These are phyloP conservation scores for Radopholus similis DNA, from an alignment of 1,140 invertebrate species.

Conservation along the genomic window DNA sequence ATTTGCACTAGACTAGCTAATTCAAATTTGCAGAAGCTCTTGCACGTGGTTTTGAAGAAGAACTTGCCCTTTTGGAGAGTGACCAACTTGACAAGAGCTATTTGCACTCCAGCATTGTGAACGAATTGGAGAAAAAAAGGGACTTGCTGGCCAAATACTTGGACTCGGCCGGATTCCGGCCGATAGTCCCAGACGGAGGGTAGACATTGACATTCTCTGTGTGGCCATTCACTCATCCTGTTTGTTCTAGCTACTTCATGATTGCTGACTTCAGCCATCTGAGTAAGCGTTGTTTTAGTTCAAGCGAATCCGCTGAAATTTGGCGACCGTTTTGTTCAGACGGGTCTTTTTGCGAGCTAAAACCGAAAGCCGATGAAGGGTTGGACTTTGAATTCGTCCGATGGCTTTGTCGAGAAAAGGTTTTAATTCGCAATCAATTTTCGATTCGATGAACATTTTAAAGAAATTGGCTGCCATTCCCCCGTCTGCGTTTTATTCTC, in stretches of 20 bases:
- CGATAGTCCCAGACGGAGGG: conserved; percentile 87
- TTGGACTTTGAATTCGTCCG: conserved; percentile 88
- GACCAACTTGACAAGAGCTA: conserved; percentile 72
- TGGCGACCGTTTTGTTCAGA: conserved; percentile 24
- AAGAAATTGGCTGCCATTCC: conserved; percentile 84
- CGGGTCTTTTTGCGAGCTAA: conserved; percentile 29
- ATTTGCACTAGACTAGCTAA: too few relatives aligned
- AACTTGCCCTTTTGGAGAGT: conserved; percentile 70
- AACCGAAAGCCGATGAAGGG: conserved; percentile 54
- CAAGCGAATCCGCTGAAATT: neutral
- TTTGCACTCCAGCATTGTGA: conserved; percentile 71
- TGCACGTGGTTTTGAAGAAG: conserved; percentile 80
- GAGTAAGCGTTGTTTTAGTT: conserved; percentile 53
- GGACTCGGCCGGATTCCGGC: conserved; percentile 76
- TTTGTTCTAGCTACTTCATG: conserved; percentile 74
- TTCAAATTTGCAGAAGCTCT: too few relatives aligned
- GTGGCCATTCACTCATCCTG: neutral
- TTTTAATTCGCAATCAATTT: conserved; percentile 17
- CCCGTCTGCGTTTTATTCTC: conserved; percentile 84
- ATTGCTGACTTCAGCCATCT: conserved; percentile 82
- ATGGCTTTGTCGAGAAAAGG: conserved; percentile 85
- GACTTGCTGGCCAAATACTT: conserved; percentile 78
- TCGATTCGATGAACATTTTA: conserved; percentile 1
- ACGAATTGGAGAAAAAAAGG: conserved; percentile 76
- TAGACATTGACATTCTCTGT: neutral